These are phyloP conservation scores for Atta colombica DNA, from an alignment of 1,140 invertebrate genomes.

Conservation along the genomic window DNA sequence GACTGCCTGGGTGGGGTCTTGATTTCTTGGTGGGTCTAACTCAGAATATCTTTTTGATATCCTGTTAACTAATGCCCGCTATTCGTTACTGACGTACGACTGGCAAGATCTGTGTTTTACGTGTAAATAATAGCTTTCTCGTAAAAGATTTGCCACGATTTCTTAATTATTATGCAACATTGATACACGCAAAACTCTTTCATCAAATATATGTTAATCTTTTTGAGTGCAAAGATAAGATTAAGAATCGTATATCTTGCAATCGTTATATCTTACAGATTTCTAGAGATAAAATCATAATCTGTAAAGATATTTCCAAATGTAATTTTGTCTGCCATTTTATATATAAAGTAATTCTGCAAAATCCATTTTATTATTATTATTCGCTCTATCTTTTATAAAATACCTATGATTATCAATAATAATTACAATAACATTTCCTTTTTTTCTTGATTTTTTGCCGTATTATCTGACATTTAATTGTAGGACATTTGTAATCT, in stretches of 20 bases:
- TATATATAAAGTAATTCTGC: background rate
- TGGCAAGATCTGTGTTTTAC: slow-evolving; percentile 73
- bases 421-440: background rate
- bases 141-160: slow-evolving; percentile 45
- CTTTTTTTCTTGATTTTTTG: background rate
- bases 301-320: background rate
- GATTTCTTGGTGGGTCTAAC: slow-evolving; percentile 84
- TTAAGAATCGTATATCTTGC: background rate
- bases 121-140: slow-evolving; percentile 62
- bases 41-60: slow-evolving; percentile 87
- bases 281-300: background rate
- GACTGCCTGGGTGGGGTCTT: slow-evolving; percentile 84
- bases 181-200: background rate
- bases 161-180: slow-evolving; percentile 45
- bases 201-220: background rate
- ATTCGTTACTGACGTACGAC: slow-evolving; percentile 85
- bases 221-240: background rate
- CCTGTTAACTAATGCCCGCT: slow-evolving; percentile 86
- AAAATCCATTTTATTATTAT: background rate
- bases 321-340: background rate
- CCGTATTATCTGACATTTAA: background rate
- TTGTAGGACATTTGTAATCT: background rate
- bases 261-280: background rate
- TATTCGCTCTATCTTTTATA: background rate
- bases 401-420: background rate